A percentile compares a stretch with the other conserved stretches of the same genome.
Conservation (phyloP, 2,888 invertebrate genomes). For the Cataglyphis rosenhaueri region DNA sequence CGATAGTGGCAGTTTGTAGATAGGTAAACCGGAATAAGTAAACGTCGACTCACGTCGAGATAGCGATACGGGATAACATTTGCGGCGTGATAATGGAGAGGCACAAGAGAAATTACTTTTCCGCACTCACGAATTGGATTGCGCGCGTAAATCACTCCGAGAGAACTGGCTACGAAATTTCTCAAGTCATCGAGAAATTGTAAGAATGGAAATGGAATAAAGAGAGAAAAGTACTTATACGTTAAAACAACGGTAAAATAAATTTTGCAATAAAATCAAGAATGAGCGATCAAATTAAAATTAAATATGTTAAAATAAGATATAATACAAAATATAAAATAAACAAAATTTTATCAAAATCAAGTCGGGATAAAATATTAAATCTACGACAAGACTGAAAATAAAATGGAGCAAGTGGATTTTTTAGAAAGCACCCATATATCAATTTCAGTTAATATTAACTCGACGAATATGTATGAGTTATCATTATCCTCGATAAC, state of each 20-base stretch:
- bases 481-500: conserved; percentile 32
- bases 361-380: conserved; percentile 3
- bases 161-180: conserved; percentile 13
- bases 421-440: conserved; percentile 1
- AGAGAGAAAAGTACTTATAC: not conserved
- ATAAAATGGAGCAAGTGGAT: not conserved
- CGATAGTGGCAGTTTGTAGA: conserved; percentile 45
- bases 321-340: not conserved
- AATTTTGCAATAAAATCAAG: not conserved
- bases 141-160: conserved; percentile 22
- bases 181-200: not conserved
- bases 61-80: conserved; percentile 26
- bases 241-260: not conserved
- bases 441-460: conserved; percentile 31
- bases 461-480: conserved; percentile 35
- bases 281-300: not conserved
- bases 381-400: conserved; percentile 3
- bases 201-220: not conserved
- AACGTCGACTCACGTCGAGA: conserved; percentile 48
- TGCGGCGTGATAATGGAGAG: conserved; percentile 36
- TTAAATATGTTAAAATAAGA: not conserved
- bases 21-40: conserved; percentile 48
- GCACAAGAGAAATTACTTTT: conserved; percentile 43
- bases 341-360: not conserved
- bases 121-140: conserved; percentile 38